Percentiles rank a stretch among this genome's conserved stretches.
Evolutionary conservation across 1,140 invertebrate genomes (phyloP).

Genomic region (Lordiphosa collinella): DNA sequence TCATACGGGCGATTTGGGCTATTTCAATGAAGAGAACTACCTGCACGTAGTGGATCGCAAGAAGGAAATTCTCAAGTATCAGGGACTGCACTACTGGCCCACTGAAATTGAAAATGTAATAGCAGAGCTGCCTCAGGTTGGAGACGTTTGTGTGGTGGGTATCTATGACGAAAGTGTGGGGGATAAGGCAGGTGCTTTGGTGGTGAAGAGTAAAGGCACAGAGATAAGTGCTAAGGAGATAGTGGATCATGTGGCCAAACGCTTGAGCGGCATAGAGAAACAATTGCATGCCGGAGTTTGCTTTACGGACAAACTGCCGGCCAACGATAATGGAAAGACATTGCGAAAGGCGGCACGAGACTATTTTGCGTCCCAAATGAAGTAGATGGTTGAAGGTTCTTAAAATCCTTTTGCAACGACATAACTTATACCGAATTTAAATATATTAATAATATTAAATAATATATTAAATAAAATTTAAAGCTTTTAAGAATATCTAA

Average conservation of each 20-base stretch:
- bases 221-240: slow-evolving; percentile 43
- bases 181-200: slow-evolving; percentile 57
- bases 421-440: too few relatives aligned
- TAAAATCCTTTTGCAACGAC: too few relatives aligned
- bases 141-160: slow-evolving; percentile 66
- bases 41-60: slow-evolving; percentile 87
- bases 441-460: too few relatives aligned
- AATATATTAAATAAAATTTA: too few relatives aligned
- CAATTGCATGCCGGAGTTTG: slow-evolving; percentile 82
- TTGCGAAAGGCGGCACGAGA: slow-evolving; percentile 80
- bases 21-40: slow-evolving; percentile 84
- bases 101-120: slow-evolving; percentile 64
- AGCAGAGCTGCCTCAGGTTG: slow-evolving; percentile 40
- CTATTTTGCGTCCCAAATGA: slow-evolving; percentile 44
- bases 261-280: slow-evolving; percentile 79
- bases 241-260: slow-evolving; percentile 57
- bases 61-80: slow-evolving; percentile 89
- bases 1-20: slow-evolving; percentile 87
- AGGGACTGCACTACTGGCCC: slow-evolving; percentile 74
- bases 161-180: slow-evolving; percentile 55
- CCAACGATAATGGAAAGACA: slow-evolving; percentile 85
- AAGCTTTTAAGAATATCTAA: too few relatives aligned
- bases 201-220: slow-evolving; percentile 39
- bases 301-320: slow-evolving; percentile 83
- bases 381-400: too few relatives aligned